Evolutionary conservation across 2,113 vertebrate genomes (phyloP), one percentile per base, ranked within the genome.

Genomic region (Coregonus clupeaformis): DNA sequence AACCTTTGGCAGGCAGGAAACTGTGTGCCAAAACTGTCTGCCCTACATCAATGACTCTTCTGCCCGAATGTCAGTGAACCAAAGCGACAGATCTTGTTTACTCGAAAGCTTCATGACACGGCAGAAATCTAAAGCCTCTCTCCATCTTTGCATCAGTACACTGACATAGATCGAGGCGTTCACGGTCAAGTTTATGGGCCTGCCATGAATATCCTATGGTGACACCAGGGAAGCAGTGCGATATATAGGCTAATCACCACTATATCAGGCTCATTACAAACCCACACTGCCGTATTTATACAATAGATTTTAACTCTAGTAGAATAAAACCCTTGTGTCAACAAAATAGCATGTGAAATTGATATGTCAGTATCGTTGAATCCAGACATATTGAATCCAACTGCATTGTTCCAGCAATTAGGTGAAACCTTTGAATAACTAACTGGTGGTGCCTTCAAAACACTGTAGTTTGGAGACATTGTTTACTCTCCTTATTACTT

Each of bases 11-110:
- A 71, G 68, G 69, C 87, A 86, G 86, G 83, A 86, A 86, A 82
- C 79, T 77, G 84, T 77, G 80, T 77, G 77, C 82, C 76, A 83
- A 78, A 73, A 77, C 74, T 74, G 79, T 79, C 85, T 77, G 74
- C 72, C 73, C 73, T 24, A 55, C 69, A 63, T 75, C 66, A 55
- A 66, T 87, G 88, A 86, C 87, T 84, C 74, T 84, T 84, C 77
- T 77, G 52, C 75, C 72, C 16, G 83, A 78, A 85, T 79, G 83
- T 86, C 73, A 64, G 57, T 0, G 69, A 66, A 42, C 71, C 80
- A 77, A 36, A 32, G 14, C 75, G 5, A 78, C 79, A 75, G 74
- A 85, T 82, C 82, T 84, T 84, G 68, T 82, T 86, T 77, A 79
- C 79, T 70, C 59, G 75, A 81, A 59, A 79, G 52, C 69, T 73